phyloP scores from a whole-genome alignment of 2,888 invertebrate species.

The Plagodis pulveraria region DNA sequence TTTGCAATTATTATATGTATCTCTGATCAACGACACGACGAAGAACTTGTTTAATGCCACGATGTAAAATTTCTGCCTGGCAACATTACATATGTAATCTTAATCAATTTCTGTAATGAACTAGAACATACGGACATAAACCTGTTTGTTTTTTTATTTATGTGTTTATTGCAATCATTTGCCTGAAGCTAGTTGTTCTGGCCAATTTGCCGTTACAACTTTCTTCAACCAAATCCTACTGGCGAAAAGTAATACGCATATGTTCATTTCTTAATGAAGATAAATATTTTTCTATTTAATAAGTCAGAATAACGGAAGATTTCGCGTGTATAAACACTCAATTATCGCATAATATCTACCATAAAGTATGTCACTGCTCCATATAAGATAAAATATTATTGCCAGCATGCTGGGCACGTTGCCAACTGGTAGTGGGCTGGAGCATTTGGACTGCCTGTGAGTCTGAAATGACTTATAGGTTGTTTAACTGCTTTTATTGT shows the following conservation, averaged over 20 bases:
- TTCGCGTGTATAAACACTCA: too few species aligned
- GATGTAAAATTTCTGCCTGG: conserved; percentile 3
- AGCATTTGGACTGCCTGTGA: too few species aligned
- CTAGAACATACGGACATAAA: conserved; percentile 4
- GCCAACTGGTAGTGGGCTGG: too few species aligned
- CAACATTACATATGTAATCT: conserved; percentile 1
- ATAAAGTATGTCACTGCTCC: too few species aligned
- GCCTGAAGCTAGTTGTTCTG: neutral
- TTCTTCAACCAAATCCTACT: neutral
- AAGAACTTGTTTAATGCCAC: neutral
- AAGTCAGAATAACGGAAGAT: too few species aligned
- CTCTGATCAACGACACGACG: too few species aligned
- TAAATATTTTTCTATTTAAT: neutral
- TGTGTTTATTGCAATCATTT: neutral
- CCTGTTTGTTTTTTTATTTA: conserved; percentile 2
- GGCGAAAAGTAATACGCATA: too few species aligned
- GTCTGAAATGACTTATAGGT: too few species aligned
- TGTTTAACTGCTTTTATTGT: too few species aligned
- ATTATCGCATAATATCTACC: too few species aligned
- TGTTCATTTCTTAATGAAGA: neutral
- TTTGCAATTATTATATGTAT: neutral
- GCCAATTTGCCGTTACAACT: neutral
- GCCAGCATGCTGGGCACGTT: too few species aligned
- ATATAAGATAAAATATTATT: too few species aligned
- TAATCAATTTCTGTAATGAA: neutral